Base-by-base conservation (phyloP, 2,113 vertebrate species). In the Dinomys branickii region DNA sequence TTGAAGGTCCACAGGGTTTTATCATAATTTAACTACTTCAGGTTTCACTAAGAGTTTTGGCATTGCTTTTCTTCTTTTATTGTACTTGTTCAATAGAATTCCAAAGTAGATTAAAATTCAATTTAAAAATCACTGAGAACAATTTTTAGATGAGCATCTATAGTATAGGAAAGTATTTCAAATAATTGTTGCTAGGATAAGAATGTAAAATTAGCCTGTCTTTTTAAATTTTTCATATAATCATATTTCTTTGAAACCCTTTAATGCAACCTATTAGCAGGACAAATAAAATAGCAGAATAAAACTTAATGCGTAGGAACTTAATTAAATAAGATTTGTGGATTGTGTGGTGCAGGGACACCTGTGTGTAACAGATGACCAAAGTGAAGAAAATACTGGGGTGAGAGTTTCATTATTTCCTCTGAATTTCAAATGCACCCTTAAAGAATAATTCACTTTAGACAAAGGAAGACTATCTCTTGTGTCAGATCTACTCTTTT, bases 371-470 rank as follows among this genome's bases (percentile, higher is more conserved):
- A 30, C 19, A 80, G 50, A 80, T 67, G 35, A 80, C 61, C 30
- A 80, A 91, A 67, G 85, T 71, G 80, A 85, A 90, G 59, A 61
- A 61, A 52, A 38, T 7, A n/a, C 69, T 14, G 4, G 28, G 28
- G 69, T 71, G 87, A 61, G 71, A 71, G 69, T 61, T 90, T 90
- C 71, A 73, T 33, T 24, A 38, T 81, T 82, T 56, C 30, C 13
- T 47, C 65, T 86, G 61, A 93, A 80, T 69, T 86, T 81, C 26
- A 94, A 80, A 38, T 85, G 65, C 33, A 61, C 22, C 14, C 28
- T 88, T 71, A 56, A 94, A 94, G 44, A 94, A 22, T 33, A 84
- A 71, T 3, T 87, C 33, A 94, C 84, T 84, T 41, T 75, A 67
- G 52, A 69, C 41, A 84, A 88, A 65, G 30, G 6, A n/a, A 84